Conservation (phyloP, 2,797 vertebrate species). For the Poecile montanus region DNA sequence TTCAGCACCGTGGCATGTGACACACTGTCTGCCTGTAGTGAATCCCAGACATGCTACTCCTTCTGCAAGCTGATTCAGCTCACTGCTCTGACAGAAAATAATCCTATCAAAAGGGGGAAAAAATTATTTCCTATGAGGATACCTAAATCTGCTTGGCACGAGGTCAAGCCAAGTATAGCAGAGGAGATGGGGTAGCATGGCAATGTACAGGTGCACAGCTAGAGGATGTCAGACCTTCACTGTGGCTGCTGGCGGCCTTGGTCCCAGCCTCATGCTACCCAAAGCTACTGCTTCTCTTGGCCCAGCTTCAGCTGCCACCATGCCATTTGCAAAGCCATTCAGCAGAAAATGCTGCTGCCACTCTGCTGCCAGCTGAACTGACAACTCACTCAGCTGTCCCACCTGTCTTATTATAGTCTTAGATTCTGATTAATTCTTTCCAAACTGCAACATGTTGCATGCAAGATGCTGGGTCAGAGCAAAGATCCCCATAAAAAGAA, state of each 20-base stretch:
- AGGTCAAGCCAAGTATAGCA: not conserved
- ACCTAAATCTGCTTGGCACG: not conserved
- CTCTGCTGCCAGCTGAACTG: not conserved
- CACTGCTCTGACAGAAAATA: not conserved
- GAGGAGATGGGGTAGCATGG: not conserved
- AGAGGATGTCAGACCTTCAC: not conserved
- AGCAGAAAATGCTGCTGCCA: not conserved
- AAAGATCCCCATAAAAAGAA: not conserved
- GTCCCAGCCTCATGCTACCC: not conserved
- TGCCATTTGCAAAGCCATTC: not conserved
- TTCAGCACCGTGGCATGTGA: not conserved
- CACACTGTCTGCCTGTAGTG: not conserved
- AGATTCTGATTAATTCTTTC: not conserved
- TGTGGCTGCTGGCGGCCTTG: not conserved
- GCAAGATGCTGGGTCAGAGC: not conserved
- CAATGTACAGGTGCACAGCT: not conserved
- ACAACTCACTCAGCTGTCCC: accelerated
- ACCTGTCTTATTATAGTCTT: not conserved
- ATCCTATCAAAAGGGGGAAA: not conserved
- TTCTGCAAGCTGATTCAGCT: not conserved
- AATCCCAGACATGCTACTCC: not conserved
- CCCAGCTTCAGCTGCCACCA: not conserved
- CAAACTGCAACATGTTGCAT: not conserved
- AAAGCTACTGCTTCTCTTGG: not conserved
- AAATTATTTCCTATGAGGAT: not conserved